A percentile compares a stretch with the other conserved stretches of the same genome.
Conservation (phyloP, 2,113 vertebrate genomes). For the Platysternon megacephalum region DNA sequence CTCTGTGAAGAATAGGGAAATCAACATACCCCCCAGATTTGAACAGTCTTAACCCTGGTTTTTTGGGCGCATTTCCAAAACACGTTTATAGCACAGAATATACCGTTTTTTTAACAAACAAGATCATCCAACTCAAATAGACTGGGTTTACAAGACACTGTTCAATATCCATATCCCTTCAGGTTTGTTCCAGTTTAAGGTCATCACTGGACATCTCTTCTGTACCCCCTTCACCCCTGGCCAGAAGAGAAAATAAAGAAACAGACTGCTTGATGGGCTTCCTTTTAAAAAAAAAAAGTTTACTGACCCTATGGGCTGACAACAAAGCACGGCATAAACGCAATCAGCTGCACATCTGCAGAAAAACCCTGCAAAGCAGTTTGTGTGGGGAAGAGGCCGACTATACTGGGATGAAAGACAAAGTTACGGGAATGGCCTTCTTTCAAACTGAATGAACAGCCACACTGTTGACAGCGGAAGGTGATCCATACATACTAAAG, state of each 20-base stretch:
- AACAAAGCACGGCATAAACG: not conserved
- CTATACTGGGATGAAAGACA: not conserved
- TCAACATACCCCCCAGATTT: not conserved
- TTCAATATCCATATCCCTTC: not conserved
- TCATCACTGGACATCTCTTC: not conserved
- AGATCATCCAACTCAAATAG: not conserved
- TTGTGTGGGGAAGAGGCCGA: rapidly evolving
- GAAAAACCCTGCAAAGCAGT: not conserved
- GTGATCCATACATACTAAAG: too few species aligned
- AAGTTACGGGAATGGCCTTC: not conserved
- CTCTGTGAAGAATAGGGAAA: not conserved
- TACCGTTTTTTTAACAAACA: not conserved
- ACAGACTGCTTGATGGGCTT: not conserved
- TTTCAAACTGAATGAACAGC: rapidly evolving
- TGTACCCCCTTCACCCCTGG: not conserved
- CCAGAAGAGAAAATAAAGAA: not conserved
- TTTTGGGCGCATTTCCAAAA: not conserved
- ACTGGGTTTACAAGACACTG: not conserved
- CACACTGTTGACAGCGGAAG: not conserved
- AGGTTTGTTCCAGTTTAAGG: conserved; percentile 41
- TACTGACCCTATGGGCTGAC: not conserved
- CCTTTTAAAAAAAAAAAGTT: not conserved
- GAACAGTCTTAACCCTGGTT: rapidly evolving
- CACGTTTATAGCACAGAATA: not conserved
- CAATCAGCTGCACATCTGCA: not conserved